These are phyloP conservation scores for Pomacea maculata DNA, from an alignment of 1,140 invertebrate genomes.

Conservation along the genomic window DNA sequence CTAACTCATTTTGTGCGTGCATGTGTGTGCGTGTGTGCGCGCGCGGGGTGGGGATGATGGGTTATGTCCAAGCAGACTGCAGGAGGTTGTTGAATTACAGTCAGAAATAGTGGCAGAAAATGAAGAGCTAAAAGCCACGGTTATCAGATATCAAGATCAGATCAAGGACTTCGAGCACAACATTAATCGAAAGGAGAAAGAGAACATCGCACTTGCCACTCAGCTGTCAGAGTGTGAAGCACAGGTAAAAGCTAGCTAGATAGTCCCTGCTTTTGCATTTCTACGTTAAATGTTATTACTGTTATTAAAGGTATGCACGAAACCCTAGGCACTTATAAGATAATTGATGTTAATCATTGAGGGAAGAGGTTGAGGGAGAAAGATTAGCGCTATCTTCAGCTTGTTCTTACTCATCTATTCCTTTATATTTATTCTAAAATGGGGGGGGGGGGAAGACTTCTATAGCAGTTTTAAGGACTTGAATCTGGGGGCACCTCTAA, in stretches of 20 bases:
- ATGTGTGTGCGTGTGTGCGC: background rate
- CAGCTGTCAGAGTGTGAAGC: conserved; percentile 1
- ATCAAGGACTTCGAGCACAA: background rate
- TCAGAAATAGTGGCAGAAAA: conserved; percentile 10
- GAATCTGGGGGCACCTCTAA: no score
- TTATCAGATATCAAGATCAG: conserved; percentile 11
- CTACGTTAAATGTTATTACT: no score
- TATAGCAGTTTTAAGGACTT: no score
- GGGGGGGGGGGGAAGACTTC: no score
- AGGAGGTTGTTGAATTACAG: conserved; percentile 9
- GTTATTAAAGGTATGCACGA: no score
- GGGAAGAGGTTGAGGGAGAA: no score
- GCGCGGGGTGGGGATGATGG: background rate
- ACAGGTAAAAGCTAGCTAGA: background rate
- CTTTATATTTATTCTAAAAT: no score
- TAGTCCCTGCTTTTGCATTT: no score
- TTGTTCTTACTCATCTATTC: no score
- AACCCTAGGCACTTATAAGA: no score
- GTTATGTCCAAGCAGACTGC: background rate
- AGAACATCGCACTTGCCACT: background rate
- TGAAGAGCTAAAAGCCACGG: conserved; percentile 14
- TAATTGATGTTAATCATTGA: no score
- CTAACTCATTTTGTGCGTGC: background rate
- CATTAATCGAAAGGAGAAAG: conserved; percentile 9
- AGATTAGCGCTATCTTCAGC: no score